Evolutionary conservation across 2,888 invertebrate genomes (phyloP).

Genomic region (Panopea generosa): DNA sequence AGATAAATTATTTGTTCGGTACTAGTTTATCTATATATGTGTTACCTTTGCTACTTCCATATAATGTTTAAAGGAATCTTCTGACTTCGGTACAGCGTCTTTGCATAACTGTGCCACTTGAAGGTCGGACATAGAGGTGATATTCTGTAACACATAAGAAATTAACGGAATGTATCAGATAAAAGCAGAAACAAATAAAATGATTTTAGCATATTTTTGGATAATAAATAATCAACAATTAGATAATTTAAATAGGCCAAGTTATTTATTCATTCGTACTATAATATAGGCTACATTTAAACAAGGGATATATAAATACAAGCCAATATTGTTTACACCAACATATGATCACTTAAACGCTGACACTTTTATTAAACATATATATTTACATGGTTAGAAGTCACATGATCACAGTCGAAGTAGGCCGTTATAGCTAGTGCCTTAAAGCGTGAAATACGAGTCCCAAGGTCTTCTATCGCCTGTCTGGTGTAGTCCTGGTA

Average conservation of each 20-base stretch:
- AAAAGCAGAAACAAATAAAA: neutral
- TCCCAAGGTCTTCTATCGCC: slow-evolving; percentile 67
- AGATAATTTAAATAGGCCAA: too few species aligned
- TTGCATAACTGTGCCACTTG: slow-evolving; percentile 61
- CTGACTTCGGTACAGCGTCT: slow-evolving; percentile 40
- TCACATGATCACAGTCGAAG: slow-evolving; percentile 64
- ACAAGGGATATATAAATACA: too few species aligned
- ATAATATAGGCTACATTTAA: too few species aligned
- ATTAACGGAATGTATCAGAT: too few species aligned
- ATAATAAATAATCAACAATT: too few species aligned
- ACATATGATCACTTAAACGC: too few species aligned
- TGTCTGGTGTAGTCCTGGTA: slow-evolving; percentile 72
- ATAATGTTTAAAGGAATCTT: slow-evolving; percentile 54
- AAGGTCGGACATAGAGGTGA: slow-evolving; percentile 36
- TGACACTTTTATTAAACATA: too few species aligned
- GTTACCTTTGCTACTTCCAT: slow-evolving; percentile 68
- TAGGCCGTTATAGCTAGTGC: slow-evolving; percentile 73
- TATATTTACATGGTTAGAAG: slow-evolving; percentile 66
- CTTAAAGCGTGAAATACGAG: slow-evolving; percentile 56
- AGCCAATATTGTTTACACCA: too few species aligned
- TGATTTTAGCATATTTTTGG: too few species aligned
- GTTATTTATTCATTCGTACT: too few species aligned
- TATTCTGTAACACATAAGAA: slow-evolving; percentile 20
- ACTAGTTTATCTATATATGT: too few species aligned
- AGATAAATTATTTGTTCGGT: too few species aligned